Conservation (phyloP, 2,888 invertebrate genomes). For the Drosophila nr. perissopoda region DNA sequence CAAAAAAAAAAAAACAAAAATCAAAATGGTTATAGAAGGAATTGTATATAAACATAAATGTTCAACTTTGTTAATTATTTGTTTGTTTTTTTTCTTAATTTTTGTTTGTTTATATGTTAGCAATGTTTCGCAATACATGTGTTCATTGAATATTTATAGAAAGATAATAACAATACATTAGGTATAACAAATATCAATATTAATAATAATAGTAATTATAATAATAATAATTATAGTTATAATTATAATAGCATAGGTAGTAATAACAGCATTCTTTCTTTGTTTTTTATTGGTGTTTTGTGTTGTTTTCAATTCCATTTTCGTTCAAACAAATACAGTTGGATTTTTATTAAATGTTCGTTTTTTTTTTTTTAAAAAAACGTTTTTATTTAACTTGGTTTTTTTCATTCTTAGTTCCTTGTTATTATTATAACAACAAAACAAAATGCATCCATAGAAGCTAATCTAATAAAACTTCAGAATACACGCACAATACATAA, state of each 20-base stretch:
- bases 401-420: constrained; percentile 15
- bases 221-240: constrained; percentile 54
- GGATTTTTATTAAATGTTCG: constrained; percentile 23
- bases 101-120: constrained; percentile 21
- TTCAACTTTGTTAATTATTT: not conserved
- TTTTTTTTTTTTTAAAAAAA: constrained; percentile 8
- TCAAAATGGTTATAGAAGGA: constrained; percentile 7
- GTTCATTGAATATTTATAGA: constrained; percentile 51
- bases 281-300: constrained; percentile 38
- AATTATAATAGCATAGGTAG: constrained; percentile 52
- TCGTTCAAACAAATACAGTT: constrained; percentile 40
- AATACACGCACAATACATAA: constrained; percentile 36
- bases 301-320: constrained; percentile 58
- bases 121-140: constrained; percentile 56
- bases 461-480: constrained; percentile 30
- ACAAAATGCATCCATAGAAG: constrained; percentile 35
- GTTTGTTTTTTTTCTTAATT: constrained; percentile 6
- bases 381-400: constrained; percentile 26
- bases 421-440: constrained; percentile 36
- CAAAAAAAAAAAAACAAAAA: constrained; percentile 2
- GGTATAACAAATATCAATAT: constrained; percentile 78
- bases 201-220: constrained; percentile 67
- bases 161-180: constrained; percentile 77
- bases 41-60: constrained; percentile 13
- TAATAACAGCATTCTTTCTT: constrained; percentile 62